Conservation (phyloP, 2,113 vertebrate genomes). For the Brachyistius frenatus region DNA sequence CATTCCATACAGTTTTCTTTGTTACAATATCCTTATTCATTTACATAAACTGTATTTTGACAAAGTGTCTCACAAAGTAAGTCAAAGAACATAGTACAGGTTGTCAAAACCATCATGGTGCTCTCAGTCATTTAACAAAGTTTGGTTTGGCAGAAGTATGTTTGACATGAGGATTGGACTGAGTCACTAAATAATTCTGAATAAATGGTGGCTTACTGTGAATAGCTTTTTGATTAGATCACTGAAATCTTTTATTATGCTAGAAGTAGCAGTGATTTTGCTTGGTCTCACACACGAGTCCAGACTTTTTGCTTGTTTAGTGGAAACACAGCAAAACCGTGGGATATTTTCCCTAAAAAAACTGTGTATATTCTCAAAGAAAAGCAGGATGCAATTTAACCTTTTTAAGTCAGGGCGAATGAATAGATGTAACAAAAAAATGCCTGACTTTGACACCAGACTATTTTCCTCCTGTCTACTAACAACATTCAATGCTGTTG, state of each 20-base stretch:
- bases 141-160: background rate
- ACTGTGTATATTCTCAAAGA: background rate
- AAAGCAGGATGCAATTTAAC: background rate
- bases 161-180: background rate
- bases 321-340: no score
- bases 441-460: background rate
- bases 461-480: background rate
- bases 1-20: background rate
- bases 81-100: background rate
- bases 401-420: background rate
- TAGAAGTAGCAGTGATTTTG: no score
- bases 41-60: slow-evolving; percentile 7
- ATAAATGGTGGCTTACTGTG: background rate
- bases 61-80: background rate
- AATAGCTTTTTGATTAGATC: no score
- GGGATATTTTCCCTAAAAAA: no score
- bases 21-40: background rate
- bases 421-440: background rate
- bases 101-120: slow-evolving; percentile 1
- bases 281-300: no score
- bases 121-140: background rate
- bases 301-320: no score
- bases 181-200: background rate
- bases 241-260: no score
- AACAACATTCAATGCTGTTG: background rate